Percentiles rank a stretch among this genome's conserved stretches.
Evolutionary conservation across 2,113 vertebrate genomes (phyloP).

Genomic region (Chaetura pelagica): DNA sequence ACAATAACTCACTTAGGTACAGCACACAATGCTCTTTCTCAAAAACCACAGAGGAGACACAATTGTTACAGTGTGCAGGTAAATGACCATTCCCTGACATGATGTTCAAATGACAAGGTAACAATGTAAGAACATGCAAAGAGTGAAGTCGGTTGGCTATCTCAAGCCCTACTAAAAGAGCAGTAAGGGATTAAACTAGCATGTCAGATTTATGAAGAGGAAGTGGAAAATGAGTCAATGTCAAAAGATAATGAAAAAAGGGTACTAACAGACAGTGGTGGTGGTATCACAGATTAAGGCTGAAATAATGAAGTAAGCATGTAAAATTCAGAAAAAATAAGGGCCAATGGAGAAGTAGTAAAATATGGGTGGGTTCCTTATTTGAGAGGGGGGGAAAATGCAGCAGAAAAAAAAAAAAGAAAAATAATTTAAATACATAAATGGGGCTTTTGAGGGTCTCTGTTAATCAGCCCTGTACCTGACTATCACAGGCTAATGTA

Average conservation of each 20-base stretch:
- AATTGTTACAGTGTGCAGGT: background rate
- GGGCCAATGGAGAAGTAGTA: background rate
- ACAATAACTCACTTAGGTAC: background rate
- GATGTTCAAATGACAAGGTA: background rate
- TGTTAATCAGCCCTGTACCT: background rate
- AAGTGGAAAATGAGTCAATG: background rate
- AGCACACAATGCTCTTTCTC: background rate
- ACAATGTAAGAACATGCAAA: too few relatives aligned
- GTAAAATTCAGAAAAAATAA: background rate
- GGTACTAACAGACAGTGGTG: background rate
- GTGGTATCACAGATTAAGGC: background rate
- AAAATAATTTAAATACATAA: background rate
- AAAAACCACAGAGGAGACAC: background rate
- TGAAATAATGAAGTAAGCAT: background rate
- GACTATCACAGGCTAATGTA: background rate
- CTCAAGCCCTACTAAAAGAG: background rate
- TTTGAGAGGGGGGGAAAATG: accelerated
- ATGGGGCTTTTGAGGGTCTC: background rate
- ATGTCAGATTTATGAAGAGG: background rate
- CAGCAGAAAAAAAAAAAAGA: background rate
- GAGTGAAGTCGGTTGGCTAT: background rate
- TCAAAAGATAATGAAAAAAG: background rate
- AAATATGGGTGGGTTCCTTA: background rate
- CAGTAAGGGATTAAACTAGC: background rate
- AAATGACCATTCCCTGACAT: background rate